Percentiles rank a stretch among this genome's conserved stretches.
phyloP scores from a whole-genome alignment of 1,140 invertebrate genomes.

The Heliconius himera region DNA sequence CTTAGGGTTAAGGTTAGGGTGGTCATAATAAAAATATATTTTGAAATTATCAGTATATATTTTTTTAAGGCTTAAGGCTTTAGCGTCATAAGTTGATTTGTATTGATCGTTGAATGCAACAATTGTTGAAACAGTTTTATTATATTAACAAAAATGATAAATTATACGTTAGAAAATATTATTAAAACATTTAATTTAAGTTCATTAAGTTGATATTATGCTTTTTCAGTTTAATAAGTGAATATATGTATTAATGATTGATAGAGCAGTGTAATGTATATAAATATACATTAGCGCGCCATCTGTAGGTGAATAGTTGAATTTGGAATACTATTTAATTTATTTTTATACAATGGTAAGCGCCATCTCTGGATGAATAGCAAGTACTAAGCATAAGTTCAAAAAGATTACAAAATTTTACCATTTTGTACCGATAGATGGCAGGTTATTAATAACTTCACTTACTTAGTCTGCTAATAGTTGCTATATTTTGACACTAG shows the following conservation, averaged over 20 bases:
- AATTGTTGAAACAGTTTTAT: too few relatives aligned
- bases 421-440: background rate
- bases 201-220: background rate
- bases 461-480: background rate
- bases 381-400: background rate
- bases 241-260: background rate
- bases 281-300: background rate
- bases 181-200: background rate
- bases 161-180: background rate
- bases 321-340: background rate
- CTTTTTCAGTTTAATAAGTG: background rate
- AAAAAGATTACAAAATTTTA: background rate
- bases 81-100: background rate
- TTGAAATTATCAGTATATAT: background rate
- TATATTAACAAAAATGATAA: too few relatives aligned
- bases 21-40: background rate
- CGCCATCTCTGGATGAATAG: background rate
- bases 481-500: background rate
- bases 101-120: background rate
- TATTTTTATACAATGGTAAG: background rate
- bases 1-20: constrained; percentile 29
- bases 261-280: background rate
- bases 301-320: constrained; percentile 40
- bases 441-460: background rate
- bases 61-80: background rate